Conservation (phyloP, 2,888 invertebrate species). For the Altica lythri region DNA sequence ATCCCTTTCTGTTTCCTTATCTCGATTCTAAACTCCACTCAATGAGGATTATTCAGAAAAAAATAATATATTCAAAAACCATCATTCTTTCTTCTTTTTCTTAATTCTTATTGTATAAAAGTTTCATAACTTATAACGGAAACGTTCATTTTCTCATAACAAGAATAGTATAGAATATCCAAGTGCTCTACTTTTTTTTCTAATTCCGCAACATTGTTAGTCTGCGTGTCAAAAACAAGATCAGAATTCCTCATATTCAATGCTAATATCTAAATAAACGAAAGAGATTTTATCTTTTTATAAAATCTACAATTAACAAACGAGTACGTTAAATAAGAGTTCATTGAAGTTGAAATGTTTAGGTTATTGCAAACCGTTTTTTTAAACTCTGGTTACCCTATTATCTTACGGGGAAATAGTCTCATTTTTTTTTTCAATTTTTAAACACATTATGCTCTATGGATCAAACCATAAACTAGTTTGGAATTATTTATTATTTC, state of each 20-base stretch:
- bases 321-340: neutral
- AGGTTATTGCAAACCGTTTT: too few relatives aligned
- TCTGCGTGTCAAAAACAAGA: constrained; percentile 46
- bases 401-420: too few relatives aligned
- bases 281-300: constrained; percentile 34
- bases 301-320: neutral
- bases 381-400: too few relatives aligned
- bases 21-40: constrained; percentile 24
- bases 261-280: constrained; percentile 46
- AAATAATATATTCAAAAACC: constrained; percentile 28
- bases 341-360: neutral
- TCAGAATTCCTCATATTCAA: constrained; percentile 48
- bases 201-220: constrained; percentile 40
- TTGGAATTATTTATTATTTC: too few relatives aligned
- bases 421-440: too few relatives aligned
- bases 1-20: constrained; percentile 28
- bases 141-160: constrained; percentile 41
- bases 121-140: constrained; percentile 42
- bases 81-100: constrained; percentile 27
- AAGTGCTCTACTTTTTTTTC: constrained; percentile 42
- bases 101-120: constrained; percentile 33
- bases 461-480: too few relatives aligned
- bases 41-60: constrained; percentile 22
- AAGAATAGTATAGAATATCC: constrained; percentile 38
- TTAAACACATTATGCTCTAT: too few relatives aligned